These are phyloP conservation scores for Cryptus viduatorius DNA, from an alignment of 2,888 invertebrate species.

Conservation along the genomic window DNA sequence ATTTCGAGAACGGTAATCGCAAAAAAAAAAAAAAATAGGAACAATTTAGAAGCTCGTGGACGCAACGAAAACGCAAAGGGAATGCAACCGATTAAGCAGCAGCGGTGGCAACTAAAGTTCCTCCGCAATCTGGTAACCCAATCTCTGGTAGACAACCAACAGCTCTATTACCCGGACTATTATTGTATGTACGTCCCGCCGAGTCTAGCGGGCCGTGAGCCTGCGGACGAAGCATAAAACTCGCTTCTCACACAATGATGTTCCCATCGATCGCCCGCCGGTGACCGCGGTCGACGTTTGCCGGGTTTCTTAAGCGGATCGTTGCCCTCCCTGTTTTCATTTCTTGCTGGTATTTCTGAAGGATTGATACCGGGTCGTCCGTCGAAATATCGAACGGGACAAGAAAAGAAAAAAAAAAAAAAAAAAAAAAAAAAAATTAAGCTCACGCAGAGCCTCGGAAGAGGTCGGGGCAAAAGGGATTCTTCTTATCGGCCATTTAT, in stretches of 20 bases:
- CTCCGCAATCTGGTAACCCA: too few species aligned
- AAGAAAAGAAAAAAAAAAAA: not conserved
- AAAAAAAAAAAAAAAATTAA: not conserved
- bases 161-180: not conserved
- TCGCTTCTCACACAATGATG: conserved; percentile 13
- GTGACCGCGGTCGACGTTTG: conserved; percentile 5
- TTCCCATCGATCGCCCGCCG: conserved; percentile 13
- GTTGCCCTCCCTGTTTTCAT: not conserved
- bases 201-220: not conserved
- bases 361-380: not conserved
- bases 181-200: not conserved
- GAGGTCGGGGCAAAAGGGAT: not conserved
- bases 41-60: not conserved
- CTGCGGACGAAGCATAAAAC: not conserved
- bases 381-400: not conserved
- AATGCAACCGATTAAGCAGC: too few species aligned
- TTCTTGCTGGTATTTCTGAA: not conserved
- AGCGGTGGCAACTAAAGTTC: too few species aligned
- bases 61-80: too few species aligned
- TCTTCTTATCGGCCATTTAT: conserved; percentile 1
- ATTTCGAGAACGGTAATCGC: not conserved
- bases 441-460: not conserved
- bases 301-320: conserved; percentile 2
- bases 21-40: not conserved
- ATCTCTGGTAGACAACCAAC: not conserved